phyloP scores from a whole-genome alignment of 2,888 invertebrate species.

The Habrosyne pyritoides region DNA sequence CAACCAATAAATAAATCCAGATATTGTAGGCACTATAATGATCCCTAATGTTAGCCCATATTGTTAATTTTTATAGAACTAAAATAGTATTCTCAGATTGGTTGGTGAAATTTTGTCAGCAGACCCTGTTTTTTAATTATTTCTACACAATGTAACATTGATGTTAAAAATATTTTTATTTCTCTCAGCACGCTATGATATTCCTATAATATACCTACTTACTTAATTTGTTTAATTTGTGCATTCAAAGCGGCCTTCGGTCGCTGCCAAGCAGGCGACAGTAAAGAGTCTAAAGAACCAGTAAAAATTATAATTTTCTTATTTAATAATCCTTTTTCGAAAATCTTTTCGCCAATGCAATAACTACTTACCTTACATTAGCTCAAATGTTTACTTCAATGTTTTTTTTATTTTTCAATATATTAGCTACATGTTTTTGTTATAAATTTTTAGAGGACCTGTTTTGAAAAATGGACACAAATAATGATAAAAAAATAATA shows the following conservation, averaged over 20 bases:
- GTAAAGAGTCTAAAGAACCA: background rate
- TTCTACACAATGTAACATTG: slow-evolving; percentile 27
- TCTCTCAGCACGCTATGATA: slow-evolving; percentile 21
- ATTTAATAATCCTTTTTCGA: background rate
- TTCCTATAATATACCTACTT: slow-evolving; percentile 26
- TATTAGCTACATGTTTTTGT: background rate
- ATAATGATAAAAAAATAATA: too few relatives aligned
- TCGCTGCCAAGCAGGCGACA: slow-evolving; percentile 4
- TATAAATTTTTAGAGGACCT: background rate
- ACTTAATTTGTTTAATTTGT: slow-evolving; percentile 23
- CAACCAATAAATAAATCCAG: background rate
- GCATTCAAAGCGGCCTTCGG: slow-evolving; percentile 11
- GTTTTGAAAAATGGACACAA: background rate
- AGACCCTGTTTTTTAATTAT: slow-evolving; percentile 21
- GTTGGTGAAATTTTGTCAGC: background rate
- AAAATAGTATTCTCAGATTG: too few relatives aligned
- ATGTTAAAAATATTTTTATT: slow-evolving; percentile 38
- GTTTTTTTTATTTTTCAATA: background rate
- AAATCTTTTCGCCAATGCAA: slow-evolving; percentile 11
- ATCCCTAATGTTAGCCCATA: background rate
- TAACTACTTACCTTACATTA: slow-evolving; percentile 7
- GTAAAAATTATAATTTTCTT: background rate
- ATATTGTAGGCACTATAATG: background rate
- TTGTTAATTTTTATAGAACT: too few relatives aligned
- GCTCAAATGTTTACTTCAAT: background rate